Conservation (phyloP, 2,113 vertebrate genomes). For the Megaceryle maxima region DNA sequence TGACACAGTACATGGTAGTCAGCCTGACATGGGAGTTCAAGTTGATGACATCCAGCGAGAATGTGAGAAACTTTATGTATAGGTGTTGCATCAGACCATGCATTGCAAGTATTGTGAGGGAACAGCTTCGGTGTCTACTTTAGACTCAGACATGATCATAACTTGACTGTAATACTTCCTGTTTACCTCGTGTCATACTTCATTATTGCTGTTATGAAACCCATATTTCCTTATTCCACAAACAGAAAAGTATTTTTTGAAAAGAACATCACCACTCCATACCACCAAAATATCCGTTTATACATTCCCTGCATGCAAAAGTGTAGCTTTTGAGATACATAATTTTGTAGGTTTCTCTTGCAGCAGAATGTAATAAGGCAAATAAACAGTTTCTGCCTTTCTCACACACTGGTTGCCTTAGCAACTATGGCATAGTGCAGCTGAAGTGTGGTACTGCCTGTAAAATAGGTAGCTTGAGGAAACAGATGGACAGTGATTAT, state of each 20-base stretch:
- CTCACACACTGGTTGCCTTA: conserved; percentile 23
- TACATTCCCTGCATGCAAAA: background rate
- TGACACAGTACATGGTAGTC: rapidly evolving
- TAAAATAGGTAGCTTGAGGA: background rate
- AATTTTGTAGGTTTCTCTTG: background rate
- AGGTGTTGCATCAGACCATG: background rate
- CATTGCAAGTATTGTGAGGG: background rate
- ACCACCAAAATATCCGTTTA: background rate
- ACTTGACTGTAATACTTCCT: background rate
- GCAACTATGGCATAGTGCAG: background rate
- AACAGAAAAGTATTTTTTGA: background rate
- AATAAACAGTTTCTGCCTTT: background rate
- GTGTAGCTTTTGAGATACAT: background rate
- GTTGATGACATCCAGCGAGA: background rate
- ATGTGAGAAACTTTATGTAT: background rate
- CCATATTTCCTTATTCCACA: background rate
- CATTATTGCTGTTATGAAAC: background rate
- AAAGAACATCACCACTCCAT: background rate
- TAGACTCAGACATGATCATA: background rate
- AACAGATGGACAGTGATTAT: background rate
- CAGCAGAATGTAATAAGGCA: background rate
- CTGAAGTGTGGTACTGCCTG: background rate
- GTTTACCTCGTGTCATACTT: background rate
- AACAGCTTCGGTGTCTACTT: background rate
- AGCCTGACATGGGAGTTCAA: background rate